phyloP scores from a whole-genome alignment of 2,113 vertebrate genomes.

The Trogon melanurus region DNA sequence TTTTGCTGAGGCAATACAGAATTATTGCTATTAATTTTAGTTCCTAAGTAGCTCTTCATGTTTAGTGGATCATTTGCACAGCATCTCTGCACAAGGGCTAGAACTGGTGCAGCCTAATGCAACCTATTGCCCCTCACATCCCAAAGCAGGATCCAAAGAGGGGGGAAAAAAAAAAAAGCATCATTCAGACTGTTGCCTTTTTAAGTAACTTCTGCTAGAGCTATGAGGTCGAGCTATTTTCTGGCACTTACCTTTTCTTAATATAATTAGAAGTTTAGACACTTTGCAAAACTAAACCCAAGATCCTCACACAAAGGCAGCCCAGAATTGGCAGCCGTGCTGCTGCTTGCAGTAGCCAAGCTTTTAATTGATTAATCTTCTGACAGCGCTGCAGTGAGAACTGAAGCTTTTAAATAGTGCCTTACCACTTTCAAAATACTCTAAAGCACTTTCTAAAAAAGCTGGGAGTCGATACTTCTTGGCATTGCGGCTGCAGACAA shows the following conservation, averaged over 20 bases:
- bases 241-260: background rate
- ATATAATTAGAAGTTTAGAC: background rate
- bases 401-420: background rate
- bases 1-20: background rate
- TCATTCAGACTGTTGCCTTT: background rate
- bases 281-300: background rate
- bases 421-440: background rate
- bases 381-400: background rate
- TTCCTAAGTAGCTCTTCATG: background rate
- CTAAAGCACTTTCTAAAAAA: background rate
- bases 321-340: background rate
- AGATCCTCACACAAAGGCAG: background rate
- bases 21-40: background rate
- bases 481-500: background rate
- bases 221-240: background rate
- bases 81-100: background rate
- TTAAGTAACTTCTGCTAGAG: background rate
- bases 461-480: background rate
- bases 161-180: background rate
- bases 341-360: background rate
- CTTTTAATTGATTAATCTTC: slow-evolving; percentile 28
- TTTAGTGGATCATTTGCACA: background rate
- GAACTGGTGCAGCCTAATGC: background rate
- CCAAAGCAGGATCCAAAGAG: background rate
- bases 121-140: background rate